Conservation (phyloP, 2,797 vertebrate species). For the Sphenodon punctatus region DNA sequence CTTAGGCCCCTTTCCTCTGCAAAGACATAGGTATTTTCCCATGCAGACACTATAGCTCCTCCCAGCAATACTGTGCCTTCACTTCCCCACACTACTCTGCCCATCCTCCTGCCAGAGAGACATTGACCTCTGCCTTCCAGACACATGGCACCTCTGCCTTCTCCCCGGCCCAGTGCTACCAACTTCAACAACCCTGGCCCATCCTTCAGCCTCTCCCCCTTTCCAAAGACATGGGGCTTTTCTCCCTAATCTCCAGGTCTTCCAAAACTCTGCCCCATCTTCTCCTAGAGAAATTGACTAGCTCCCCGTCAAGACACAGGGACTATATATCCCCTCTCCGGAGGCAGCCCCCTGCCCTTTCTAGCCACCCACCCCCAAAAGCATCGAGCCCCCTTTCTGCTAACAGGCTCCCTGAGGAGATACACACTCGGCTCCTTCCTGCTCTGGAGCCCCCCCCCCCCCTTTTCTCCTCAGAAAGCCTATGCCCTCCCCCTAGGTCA, state of each 20-base stretch:
- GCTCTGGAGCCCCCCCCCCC: too few species aligned
- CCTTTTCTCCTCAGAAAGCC: too few species aligned
- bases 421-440: too few species aligned
- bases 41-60: neutral
- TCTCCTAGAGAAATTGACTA: neutral
- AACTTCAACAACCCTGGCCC: neutral
- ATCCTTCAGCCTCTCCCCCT: neutral
- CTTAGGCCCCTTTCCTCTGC: too few species aligned
- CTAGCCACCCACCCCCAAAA: too few species aligned
- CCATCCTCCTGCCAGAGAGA: too few species aligned
- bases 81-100: neutral
- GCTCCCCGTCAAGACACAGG: neutral
- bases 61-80: neutral
- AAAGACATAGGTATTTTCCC: neutral
- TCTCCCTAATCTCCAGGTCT: neutral
- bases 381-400: too few species aligned
- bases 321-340: neutral
- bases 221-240: too few species aligned
- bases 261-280: neutral
- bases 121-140: neutral
- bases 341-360: too few species aligned
- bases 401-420: too few species aligned
- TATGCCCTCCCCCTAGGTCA: too few species aligned
- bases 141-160: neutral
- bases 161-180: too few species aligned